Evolutionary conservation across 1,140 invertebrate genomes (phyloP).

Genomic region (Triops cancriformis): DNA sequence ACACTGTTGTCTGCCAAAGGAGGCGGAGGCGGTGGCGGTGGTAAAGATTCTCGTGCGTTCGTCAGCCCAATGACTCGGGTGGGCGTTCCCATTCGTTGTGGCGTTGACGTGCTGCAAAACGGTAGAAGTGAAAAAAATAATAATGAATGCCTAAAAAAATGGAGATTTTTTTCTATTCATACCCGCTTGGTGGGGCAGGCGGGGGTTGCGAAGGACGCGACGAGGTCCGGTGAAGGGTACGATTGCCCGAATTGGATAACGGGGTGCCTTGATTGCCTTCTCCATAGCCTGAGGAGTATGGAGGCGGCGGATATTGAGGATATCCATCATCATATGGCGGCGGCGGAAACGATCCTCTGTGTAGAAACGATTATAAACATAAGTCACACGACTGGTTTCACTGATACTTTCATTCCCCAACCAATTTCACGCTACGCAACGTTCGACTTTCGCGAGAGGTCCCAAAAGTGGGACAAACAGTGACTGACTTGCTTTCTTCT

Average conservation of each 20-base stretch:
- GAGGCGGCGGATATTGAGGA: conserved; percentile 30
- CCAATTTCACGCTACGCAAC: too few relatives aligned
- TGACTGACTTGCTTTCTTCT: too few relatives aligned
- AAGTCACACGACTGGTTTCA: not conserved
- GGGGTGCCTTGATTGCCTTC: conserved; percentile 18
- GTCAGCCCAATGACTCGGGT: conserved; percentile 4
- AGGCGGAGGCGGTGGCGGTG: conserved; percentile 80
- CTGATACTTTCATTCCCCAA: too few relatives aligned
- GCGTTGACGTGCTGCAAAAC: conserved; percentile 46
- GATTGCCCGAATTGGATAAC: conserved; percentile 45
- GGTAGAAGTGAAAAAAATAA: conserved; percentile 25
- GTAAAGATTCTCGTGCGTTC: conserved; percentile 58
- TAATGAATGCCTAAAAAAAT: not conserved
- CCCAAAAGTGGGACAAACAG: too few relatives aligned
- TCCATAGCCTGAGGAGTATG: conserved; percentile 27
- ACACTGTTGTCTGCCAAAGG: conserved; percentile 34
- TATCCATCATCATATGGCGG: conserved; percentile 29
- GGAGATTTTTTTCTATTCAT: conserved; percentile 28
- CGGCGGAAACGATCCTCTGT: conserved; percentile 16
- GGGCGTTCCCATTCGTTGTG: conserved; percentile 18
- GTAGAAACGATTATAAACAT: not conserved
- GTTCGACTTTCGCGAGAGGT: too few relatives aligned
- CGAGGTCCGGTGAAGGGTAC: conserved; percentile 33
- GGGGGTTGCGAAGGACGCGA: conserved; percentile 70
- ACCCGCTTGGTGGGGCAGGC: conserved; percentile 60